Conservation (phyloP, 2,888 invertebrate species). For the Ptilodon capucinus region DNA sequence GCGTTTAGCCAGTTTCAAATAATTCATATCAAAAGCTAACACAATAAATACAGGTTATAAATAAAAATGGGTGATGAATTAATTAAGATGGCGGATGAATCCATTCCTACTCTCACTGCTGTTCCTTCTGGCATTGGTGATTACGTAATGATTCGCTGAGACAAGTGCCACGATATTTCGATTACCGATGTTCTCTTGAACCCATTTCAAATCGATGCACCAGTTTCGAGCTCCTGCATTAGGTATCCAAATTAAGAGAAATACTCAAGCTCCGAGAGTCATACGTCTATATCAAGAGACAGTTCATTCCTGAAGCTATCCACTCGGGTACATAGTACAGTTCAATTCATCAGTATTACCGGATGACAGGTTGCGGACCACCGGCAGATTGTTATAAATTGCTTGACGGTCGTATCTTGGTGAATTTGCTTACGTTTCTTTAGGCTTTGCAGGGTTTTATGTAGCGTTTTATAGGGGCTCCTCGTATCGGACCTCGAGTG, state of each 20-base stretch:
- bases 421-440: slow-evolving; percentile 25
- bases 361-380: slow-evolving; percentile 27
- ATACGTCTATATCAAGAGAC: slow-evolving; percentile 16
- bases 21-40: too few relatives aligned
- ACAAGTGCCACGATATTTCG: too few relatives aligned
- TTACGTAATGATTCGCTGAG: too few relatives aligned
- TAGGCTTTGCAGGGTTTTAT: background rate
- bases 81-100: too few relatives aligned
- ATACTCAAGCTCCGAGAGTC: slow-evolving; percentile 6
- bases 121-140: too few relatives aligned
- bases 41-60: too few relatives aligned
- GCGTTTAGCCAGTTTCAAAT: too few relatives aligned
- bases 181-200: background rate
- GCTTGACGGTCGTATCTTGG: slow-evolving; percentile 12
- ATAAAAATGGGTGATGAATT: too few relatives aligned
- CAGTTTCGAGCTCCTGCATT: background rate
- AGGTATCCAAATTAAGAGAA: slow-evolving; percentile 19
- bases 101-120: too few relatives aligned
- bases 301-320: slow-evolving; percentile 14
- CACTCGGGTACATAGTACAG: slow-evolving; percentile 15
- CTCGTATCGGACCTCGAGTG: background rate
- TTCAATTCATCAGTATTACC: slow-evolving; percentile 41
- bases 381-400: slow-evolving; percentile 36
- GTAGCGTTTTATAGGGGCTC: background rate
- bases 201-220: too few relatives aligned